phyloP scores from a whole-genome alignment of 1,140 invertebrate genomes.

The Caenorhabditis inopinata region DNA sequence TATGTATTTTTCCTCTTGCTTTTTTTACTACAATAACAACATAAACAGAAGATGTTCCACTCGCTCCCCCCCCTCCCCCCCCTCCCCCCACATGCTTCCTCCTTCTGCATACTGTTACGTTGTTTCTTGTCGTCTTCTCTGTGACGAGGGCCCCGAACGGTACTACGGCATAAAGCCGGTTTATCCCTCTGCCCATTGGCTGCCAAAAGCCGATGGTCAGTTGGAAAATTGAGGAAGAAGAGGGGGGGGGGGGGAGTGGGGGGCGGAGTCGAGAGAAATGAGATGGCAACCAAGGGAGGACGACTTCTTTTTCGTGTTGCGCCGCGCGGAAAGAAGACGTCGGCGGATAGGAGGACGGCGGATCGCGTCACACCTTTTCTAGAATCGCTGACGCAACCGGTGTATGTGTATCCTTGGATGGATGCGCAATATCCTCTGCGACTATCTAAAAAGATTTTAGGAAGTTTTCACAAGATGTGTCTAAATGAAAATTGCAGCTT shows the following conservation, averaged over 20 bases:
- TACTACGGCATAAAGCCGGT: conserved; percentile 31
- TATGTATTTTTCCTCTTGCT: conserved; percentile 6
- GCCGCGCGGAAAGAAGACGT: conserved; percentile 29
- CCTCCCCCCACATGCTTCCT: background rate
- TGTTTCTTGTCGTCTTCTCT: background rate
- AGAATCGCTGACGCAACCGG: conserved; percentile 29
- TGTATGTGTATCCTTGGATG: conserved; percentile 17
- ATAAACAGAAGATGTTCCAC: conserved; percentile 32
- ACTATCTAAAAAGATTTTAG: background rate
- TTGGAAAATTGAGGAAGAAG: conserved; percentile 29
- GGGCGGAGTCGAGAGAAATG: conserved; percentile 29
- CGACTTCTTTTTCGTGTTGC: conserved; percentile 31
- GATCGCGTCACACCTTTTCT: conserved; percentile 29
- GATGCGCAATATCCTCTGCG: background rate
- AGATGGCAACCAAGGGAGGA: conserved; percentile 24
- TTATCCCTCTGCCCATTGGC: conserved; percentile 27
- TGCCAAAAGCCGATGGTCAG: conserved; percentile 33
- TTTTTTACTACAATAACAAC: conserved; percentile 33
- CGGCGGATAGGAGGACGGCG: background rate
- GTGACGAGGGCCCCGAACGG: conserved; percentile 12
- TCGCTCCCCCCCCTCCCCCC: background rate
- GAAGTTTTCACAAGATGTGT: background rate
- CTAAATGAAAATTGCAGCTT: too few relatives aligned
- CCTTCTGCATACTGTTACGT: conserved; percentile 27
- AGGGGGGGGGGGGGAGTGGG: background rate